Evolutionary conservation across 2,113 vertebrate species (phyloP), one percentile per base, ranked within the genome.

Genomic region (Myanophis thanlyinensis): DNA sequence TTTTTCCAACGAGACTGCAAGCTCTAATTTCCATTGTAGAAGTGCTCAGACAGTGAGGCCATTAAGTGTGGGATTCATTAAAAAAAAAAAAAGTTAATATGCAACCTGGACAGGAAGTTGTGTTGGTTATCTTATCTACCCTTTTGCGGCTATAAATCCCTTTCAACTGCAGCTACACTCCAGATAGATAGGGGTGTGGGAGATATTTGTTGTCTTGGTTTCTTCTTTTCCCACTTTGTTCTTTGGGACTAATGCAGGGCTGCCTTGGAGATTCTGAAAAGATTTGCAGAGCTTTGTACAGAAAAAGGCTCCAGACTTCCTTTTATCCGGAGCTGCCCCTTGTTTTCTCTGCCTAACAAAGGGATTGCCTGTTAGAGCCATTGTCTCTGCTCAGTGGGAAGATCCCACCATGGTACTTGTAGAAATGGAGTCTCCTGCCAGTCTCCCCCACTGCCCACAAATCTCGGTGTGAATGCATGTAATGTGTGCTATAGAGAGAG

Each of bases 311-410:
- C 18, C 13, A 44, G 73, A 35, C 56, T 90, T 85, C 62, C 48
- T 46, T 54, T 85, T 27, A 89, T 67, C 59, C 59, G 4, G 56
- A 87, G 47, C 35, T 54, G 46, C 12, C 27, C 44, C 6, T 3
- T 87, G 30, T 91, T n/a, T 90, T 87, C 59, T 90, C 27, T 91
- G n/a, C 84, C 44, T 44, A 51, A 93, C 40, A 87, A 89, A 80
- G 88, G 91, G 84, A 25, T 88, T 87, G 40, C 73, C 73, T 91
- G 54, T 88, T 92, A 62, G 25, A 40, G 67, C 23, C 40, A 47
- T n/a, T 92, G 53, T 93, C 53, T 89, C 40, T 56, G 48, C 53
- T 91, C 48, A 0, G 40, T 25, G 0, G 4, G 40, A 51, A 47
- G 53, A 92, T 5, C 48, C 40, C 87, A 30, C 1, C 88, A 47